Base-by-base conservation (phyloP, 2,113 vertebrate genomes). In the Isichthys henryi region DNA sequence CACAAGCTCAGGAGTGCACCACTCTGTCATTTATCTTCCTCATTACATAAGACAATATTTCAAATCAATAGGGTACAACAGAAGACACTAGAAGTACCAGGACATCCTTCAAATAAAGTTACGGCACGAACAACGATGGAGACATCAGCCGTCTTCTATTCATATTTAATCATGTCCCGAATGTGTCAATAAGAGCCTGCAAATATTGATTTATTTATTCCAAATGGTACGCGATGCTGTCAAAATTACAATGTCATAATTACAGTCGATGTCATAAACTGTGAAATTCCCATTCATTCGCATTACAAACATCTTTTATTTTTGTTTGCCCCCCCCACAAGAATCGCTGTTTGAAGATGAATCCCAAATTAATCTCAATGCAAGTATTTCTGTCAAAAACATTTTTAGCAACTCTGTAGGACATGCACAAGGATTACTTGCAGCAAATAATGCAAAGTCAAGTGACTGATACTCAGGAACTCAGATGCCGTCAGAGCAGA, bases 11-110 rank as follows among this genome's bases (percentile, higher is more conserved):
- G 92, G 91, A 94, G 93, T 92, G 89, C 88, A 86, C 56, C 0
- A 58, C 83, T 27, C 11, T 1, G 2, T 11, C 87, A 58, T 91
- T 92, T 91, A 89, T 92, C 89, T 92, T 89, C 87, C 85, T 52
- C 3, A n/a, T 89, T 89, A 90, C 80, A 88, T 62, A 91, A 92
- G 92, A 91, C 92, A 91, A 77, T 92, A 93, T 91, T 93, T 94
- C 92, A 91, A 15, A 85, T 88, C 92, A 90, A 83, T 89, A 82
- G 89, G 89, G 92, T 77, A 27, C 83, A 88, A 77, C 89, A 90
- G 83, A 89, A 93, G 93, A 85, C 90, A 92, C 90, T 45, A 89
- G 86, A 91, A 91, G 46, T 92, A 35, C 70, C 62, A 88, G 88
- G 87, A 21, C 86, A 66, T 90, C 90, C 90, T 90, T 35, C 80